phyloP scores from a whole-genome alignment of 2,888 invertebrate species.

The Drosophila neonasuta region DNA sequence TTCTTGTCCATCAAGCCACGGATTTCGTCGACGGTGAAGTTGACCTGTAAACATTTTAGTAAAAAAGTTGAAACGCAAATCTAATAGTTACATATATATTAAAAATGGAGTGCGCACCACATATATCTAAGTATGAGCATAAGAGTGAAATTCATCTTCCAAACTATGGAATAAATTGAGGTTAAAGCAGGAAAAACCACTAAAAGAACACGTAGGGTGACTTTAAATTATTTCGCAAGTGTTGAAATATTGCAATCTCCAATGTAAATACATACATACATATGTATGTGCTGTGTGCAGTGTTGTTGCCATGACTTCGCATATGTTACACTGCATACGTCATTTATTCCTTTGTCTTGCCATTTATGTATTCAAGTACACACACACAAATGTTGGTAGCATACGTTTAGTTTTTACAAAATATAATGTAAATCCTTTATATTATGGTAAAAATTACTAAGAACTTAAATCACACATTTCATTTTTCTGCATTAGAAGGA shows the following conservation, averaged over 20 bases:
- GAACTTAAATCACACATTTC: conserved; percentile 10
- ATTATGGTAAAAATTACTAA: conserved; percentile 22
- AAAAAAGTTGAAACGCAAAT: conserved; percentile 8
- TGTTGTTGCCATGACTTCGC: no score
- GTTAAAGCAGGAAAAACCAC: conserved; percentile 39
- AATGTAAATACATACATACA: neutral
- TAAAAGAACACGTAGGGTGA: no score
- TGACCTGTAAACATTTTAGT: conserved; percentile 88
- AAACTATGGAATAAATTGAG: conserved; percentile 60
- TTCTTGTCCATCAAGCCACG: conserved; percentile 99
- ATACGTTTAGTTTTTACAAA: conserved; percentile 54
- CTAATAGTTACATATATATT: conserved; percentile 46
- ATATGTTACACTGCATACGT: conserved; percentile 75
- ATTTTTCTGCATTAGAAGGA: conserved; percentile 23
- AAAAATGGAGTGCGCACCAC: conserved; percentile 63
- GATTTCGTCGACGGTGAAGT: conserved; percentile 99
- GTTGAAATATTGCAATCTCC: conserved; percentile 2
- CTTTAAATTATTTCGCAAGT: conserved; percentile 25
- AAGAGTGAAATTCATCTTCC: conserved; percentile 16
- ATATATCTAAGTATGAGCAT: conserved; percentile 20
- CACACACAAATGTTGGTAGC: conserved; percentile 31
- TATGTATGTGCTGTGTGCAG: neutral
- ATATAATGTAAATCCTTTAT: conserved; percentile 26
- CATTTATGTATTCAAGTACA: conserved; percentile 51
- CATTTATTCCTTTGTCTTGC: conserved; percentile 73